A percentile compares a stretch with the other conserved stretches of the same genome.
Evolutionary conservation across 2,888 invertebrate species (phyloP).

Genomic region (Eupithecia pulchellata): DNA sequence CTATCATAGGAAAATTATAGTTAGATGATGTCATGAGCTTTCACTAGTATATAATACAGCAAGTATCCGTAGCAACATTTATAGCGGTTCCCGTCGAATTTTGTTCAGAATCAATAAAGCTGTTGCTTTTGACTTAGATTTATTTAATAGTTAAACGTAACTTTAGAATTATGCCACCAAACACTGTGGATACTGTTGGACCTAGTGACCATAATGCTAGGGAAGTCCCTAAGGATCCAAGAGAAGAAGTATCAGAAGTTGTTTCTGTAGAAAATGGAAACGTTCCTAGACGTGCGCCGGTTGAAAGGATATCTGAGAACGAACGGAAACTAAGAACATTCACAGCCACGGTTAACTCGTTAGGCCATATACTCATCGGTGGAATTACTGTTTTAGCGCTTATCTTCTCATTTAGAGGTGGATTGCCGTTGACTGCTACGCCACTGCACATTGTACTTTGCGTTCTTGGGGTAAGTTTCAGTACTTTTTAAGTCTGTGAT

Average conservation of each 20-base stretch:
- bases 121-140: slow-evolving; percentile 9
- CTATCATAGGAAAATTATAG: not conserved
- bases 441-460: slow-evolving; percentile 63
- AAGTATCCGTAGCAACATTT: slow-evolving; percentile 18
- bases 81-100: slow-evolving; percentile 25
- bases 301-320: slow-evolving; percentile 22
- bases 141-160: not conserved
- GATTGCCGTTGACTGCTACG: slow-evolving; percentile 56
- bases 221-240: slow-evolving; percentile 28
- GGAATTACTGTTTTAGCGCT: slow-evolving; percentile 55
- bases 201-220: slow-evolving; percentile 15
- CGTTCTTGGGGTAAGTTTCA: slow-evolving; percentile 67
- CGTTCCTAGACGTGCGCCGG: slow-evolving; percentile 19
- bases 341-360: slow-evolving; percentile 55
- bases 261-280: slow-evolving; percentile 26
- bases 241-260: slow-evolving; percentile 20
- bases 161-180: slow-evolving; percentile 39
- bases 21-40: not conserved
- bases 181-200: slow-evolving; percentile 28
- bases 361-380: slow-evolving; percentile 64
- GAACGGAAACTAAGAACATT: slow-evolving; percentile 56
- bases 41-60: slow-evolving; percentile 26
- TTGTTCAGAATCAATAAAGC: slow-evolving; percentile 25
- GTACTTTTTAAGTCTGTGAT: not conserved
- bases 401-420: slow-evolving; percentile 56